phyloP scores from a whole-genome alignment of 2,113 vertebrate species.

The Mustela lutreola region DNA sequence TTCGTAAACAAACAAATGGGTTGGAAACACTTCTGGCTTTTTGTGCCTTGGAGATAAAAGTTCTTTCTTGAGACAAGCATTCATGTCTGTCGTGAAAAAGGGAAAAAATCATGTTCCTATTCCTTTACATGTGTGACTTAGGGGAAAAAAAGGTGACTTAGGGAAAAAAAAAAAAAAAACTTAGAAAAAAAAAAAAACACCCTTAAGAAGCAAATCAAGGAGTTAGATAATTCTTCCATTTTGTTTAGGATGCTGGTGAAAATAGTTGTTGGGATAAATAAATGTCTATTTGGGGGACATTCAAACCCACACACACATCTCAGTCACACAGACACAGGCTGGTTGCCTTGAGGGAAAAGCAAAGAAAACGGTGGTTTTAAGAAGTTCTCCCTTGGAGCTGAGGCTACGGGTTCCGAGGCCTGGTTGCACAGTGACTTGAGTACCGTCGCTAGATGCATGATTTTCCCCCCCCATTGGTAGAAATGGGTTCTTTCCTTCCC shows the following conservation, averaged over 20 bases:
- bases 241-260: background rate
- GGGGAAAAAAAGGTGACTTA: background rate
- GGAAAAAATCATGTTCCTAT: background rate
- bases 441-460: rapidly evolving
- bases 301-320: background rate
- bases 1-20: background rate
- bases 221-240: background rate
- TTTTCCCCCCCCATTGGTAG: background rate
- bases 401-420: background rate
- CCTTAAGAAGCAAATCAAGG: background rate
- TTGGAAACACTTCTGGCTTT: background rate
- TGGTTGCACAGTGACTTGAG: rapidly evolving
- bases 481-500: constrained; percentile 57
- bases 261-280: background rate
- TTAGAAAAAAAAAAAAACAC: background rate
- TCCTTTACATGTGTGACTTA: background rate
- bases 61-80: background rate
- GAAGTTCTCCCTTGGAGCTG: background rate
- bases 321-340: background rate
- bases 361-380: rapidly evolving
- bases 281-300: background rate
- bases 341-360: background rate
- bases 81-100: background rate
- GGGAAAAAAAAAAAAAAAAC: background rate
- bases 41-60: background rate